Evolutionary conservation across 1,140 invertebrate genomes (phyloP), one percentile per base, ranked within the genome.

Genomic region (Parapsyche elsis): DNA sequence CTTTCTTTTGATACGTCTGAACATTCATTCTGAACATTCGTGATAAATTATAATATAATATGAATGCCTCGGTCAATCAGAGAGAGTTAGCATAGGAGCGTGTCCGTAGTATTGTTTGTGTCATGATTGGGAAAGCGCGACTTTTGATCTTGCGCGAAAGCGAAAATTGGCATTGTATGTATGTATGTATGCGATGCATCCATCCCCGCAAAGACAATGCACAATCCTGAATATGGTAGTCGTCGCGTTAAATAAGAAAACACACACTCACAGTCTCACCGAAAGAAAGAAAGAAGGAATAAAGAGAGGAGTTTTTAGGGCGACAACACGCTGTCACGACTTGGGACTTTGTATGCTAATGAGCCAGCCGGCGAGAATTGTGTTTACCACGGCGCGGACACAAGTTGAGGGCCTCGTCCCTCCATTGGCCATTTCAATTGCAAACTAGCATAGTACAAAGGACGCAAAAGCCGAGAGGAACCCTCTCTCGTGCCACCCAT

Each of bases 281-380:
- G 45, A 46, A 46, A 46, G 49, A 53, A 12, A 38, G 30, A 38
- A 53, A 53, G 16, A 53, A 53, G 49, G 16, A 53, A 53, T 12
- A 9, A 23, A 67, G 24, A 67, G 21, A 67, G 24, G 24, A 67
- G 14, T 77, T 80, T 83, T 82, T 81, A 71, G 77, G 82, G 57
- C 82, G 49, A 80, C 79, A 83, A 81, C 79, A 67, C 73, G 74
- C 73, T 83, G 82, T 83, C 82, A 83, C 82, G 82, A 83, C 79
- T 64, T 49, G 74, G 38, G 82, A 83, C 82, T 83, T 82, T 82
- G 80, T 83, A 83, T 83, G 82, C 80, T 81, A 83, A 83, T 83
- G 78, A 81, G 73, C 44, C 44, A 71, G 70, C 70, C 76, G 80
- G 80, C 82, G 77, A 75, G 73, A 80, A 76, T 78, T 76, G 82